A percentile compares a stretch with the other conserved stretches of the same genome.
phyloP scores from a whole-genome alignment of 2,888 invertebrate species.

The Tiphia femorata region DNA sequence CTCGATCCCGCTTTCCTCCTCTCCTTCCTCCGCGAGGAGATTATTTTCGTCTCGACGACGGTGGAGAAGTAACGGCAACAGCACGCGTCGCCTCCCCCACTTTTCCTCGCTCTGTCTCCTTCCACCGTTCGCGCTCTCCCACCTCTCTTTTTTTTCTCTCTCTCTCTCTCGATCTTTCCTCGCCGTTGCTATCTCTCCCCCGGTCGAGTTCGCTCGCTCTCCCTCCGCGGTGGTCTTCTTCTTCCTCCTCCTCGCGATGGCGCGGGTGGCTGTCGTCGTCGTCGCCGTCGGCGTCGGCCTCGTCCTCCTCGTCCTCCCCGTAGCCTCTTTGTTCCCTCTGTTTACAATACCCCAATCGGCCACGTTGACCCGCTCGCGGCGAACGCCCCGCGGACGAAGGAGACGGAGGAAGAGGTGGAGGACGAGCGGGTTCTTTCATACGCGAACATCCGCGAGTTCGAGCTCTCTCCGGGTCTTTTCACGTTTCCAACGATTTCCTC shows the following conservation, averaged over 20 bases:
- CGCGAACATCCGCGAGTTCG: conserved; percentile 43
- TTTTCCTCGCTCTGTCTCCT: conserved; percentile 26
- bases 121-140: no score
- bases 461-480: conserved; percentile 25
- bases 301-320: conserved; percentile 27
- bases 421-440: conserved; percentile 45
- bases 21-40: conserved; percentile 24
- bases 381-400: conserved; percentile 25
- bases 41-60: conserved; percentile 48
- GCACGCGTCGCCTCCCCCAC: conserved; percentile 43
- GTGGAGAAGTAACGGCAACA: conserved; percentile 40
- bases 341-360: conserved; percentile 34
- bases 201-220: no score
- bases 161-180: conserved; percentile 8
- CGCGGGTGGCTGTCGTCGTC: conserved; percentile 21
- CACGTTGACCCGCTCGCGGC: conserved; percentile 34
- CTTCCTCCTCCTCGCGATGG: conserved; percentile 32
- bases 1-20: conserved; percentile 7
- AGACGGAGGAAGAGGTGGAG: neutral
- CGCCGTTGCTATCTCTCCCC: conserved; percentile 21
- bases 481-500: conserved; percentile 2
- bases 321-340: conserved; percentile 38
- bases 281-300: conserved; percentile 21
- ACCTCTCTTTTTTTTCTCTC: conserved; percentile 29
- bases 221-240: no score